Conservation (phyloP, 2,113 vertebrate species). For the Leiothrix lutea region DNA sequence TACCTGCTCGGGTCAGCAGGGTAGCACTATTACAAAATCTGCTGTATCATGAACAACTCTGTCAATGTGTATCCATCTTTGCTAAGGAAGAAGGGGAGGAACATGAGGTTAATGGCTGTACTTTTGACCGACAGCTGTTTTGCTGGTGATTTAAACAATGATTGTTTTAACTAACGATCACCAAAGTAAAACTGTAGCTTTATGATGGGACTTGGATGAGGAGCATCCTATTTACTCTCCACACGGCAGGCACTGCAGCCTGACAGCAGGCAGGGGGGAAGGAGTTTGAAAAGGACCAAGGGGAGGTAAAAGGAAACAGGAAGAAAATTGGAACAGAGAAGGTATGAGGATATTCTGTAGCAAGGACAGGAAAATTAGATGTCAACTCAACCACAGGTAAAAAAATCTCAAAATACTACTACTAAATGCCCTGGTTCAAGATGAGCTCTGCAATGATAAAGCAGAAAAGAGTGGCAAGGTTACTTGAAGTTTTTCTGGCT, state of each 20-base stretch:
- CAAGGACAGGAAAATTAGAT: background rate
- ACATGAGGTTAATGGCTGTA: slow-evolving; percentile 22
- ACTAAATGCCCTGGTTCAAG: background rate
- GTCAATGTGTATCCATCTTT: slow-evolving; percentile 52
- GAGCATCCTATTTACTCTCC: background rate
- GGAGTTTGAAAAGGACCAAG: background rate
- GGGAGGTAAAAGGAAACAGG: background rate
- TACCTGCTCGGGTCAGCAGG: slow-evolving; percentile 27
- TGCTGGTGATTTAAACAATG: background rate
- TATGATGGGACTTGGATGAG: background rate
- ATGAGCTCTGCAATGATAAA: background rate
- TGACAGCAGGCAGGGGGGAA: background rate
- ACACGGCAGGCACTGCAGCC: background rate
- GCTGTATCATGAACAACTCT: slow-evolving; percentile 41
- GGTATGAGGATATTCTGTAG: background rate
- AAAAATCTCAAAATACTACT: background rate
- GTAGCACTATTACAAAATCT: background rate
- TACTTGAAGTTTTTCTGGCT: background rate
- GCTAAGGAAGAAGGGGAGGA: background rate
- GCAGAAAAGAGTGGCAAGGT: background rate
- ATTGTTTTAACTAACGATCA: background rate
- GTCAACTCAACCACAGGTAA: background rate
- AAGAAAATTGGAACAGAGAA: background rate
- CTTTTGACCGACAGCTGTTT: background rate
- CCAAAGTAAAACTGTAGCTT: background rate